Evolutionary conservation across 2,888 invertebrate species (phyloP).

Genomic region (Scaeva pyrastri): DNA sequence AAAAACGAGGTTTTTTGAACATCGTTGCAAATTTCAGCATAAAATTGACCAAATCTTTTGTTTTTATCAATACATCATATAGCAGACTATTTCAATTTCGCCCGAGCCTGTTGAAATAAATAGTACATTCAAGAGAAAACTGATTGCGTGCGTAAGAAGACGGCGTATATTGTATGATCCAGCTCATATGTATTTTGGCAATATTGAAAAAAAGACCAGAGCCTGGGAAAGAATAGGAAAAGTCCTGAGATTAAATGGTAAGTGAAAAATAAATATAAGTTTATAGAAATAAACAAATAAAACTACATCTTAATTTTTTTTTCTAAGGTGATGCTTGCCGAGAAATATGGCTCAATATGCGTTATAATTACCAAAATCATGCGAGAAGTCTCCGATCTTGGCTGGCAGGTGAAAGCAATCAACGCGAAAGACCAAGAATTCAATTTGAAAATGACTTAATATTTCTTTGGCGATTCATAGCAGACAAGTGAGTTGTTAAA

Average conservation of each 20-base stretch:
- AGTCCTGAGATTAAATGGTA: slow-evolving; percentile 72
- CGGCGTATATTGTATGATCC: slow-evolving; percentile 78
- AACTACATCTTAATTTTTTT: slow-evolving; percentile 2
- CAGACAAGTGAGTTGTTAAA: slow-evolving; percentile 62
- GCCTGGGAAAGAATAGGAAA: slow-evolving; percentile 79
- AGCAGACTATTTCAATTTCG: slow-evolving; percentile 49
- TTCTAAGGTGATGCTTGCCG: slow-evolving; percentile 76
- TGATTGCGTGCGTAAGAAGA: slow-evolving; percentile 78
- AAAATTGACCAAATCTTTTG: too few relatives aligned
- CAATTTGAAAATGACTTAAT: slow-evolving; percentile 79
- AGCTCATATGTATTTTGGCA: slow-evolving; percentile 77
- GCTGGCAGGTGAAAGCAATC: slow-evolving; percentile 61
- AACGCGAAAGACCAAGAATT: slow-evolving; percentile 77
- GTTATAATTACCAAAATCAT: slow-evolving; percentile 79
- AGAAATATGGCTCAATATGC: slow-evolving; percentile 79
- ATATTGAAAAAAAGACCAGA: slow-evolving; percentile 75
- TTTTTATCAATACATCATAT: not conserved
- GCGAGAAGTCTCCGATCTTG: slow-evolving; percentile 77
- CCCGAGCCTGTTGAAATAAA: slow-evolving; percentile 37
- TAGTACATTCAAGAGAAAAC: slow-evolving; percentile 69
- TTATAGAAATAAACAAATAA: not conserved
- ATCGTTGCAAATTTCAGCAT: too few relatives aligned
- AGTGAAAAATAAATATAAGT: not conserved
- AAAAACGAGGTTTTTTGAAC: too few relatives aligned
- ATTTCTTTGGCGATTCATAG: slow-evolving; percentile 80